Conservation (phyloP, 2,113 vertebrate species). For the Pterophyllum scalare region DNA sequence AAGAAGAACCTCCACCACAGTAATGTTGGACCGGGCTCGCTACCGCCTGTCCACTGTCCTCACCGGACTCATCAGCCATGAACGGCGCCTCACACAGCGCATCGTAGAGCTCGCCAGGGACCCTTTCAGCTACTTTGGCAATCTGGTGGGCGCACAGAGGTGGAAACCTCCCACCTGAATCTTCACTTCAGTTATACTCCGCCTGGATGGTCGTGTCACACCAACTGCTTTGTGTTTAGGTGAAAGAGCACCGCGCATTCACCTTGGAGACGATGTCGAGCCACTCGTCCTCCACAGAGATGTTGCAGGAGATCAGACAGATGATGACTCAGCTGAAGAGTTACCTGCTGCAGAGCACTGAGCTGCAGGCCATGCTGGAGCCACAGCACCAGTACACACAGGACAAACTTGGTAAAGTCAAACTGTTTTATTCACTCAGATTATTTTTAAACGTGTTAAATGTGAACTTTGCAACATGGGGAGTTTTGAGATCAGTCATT, state of each 20-base stretch:
- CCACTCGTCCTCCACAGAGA: conserved; percentile 91
- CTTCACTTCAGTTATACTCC: background rate
- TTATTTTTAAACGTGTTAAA: background rate
- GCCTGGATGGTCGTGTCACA: accelerated
- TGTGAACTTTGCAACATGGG: background rate
- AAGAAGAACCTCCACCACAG: conserved; percentile 83
- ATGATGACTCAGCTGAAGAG: conserved; percentile 99
- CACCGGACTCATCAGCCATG: conserved; percentile 88
- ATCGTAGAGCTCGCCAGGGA: conserved; percentile 93
- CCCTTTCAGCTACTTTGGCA: conserved; percentile 92
- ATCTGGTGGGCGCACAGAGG: conserved; percentile 81
- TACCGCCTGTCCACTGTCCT: conserved; percentile 89
- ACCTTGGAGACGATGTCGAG: conserved; percentile 93
- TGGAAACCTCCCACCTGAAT: background rate
- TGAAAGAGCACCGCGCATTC: conserved; percentile 91
- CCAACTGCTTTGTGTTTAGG: conserved; percentile 47
- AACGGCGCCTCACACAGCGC: conserved; percentile 91
- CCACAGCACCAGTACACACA: conserved; percentile 67
- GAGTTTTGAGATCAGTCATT: background rate
- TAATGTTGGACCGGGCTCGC: conserved; percentile 89
- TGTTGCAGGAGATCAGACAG: conserved; percentile 96
- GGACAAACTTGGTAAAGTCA: conserved; percentile 69
- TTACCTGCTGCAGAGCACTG: conserved; percentile 94
- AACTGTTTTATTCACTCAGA: background rate
- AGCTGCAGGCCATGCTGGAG: conserved; percentile 89